Base-by-base conservation (phyloP, 2,797 vertebrate species). In the Synanceia verrucosa region DNA sequence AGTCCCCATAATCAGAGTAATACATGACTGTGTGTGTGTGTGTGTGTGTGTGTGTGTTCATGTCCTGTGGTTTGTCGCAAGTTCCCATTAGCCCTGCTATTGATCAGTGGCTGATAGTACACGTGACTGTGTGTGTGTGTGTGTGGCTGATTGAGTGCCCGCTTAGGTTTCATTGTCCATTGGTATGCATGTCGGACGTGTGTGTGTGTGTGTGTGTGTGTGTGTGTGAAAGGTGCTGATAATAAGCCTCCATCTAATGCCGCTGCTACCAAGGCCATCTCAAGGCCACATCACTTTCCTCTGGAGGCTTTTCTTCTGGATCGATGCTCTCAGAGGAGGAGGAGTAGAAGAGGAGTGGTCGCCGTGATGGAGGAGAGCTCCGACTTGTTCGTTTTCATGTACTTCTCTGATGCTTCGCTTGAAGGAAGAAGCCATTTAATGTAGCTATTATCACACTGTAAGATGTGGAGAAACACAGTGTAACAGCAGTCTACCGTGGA, bases 181-280 rank as follows among this genome's bases (percentile, higher is more conserved):
- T 68, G 65, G 83, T 77, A 77, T 84, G 80, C 82, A 81, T 58
- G 66, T 43, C 51, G 44, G n/a, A 69, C 3, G 55, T 39, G 61
- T 73, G 58, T 34, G 41, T 43, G 48, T 53, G 65, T 31, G 68
- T 37, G 59, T 26, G 37, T 21, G 36, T 7, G 36, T 41, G 53
- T 12, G 48, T 34, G 60, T 73, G 57, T 34, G 36, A 37, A 28
- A 60, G 58, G 75, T 68, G 75, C 62, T 75, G 73, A 86, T 87
- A 88, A 90, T 89, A 90, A 86, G 85, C 76, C 80, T 80, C 72
- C 80, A 76, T 89, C 76, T 91, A 78, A 90, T 88, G 88, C 78
- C 51, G 39, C 74, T 88, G 88, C 78, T 52, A 43, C 74, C 81
- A 91, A 93, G 88, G 91, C 73, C 79, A 72, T 89, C 91, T 92